These are phyloP conservation scores for Alethe diademata DNA, from an alignment of 2,113 vertebrate genomes.

Conservation along the genomic window DNA sequence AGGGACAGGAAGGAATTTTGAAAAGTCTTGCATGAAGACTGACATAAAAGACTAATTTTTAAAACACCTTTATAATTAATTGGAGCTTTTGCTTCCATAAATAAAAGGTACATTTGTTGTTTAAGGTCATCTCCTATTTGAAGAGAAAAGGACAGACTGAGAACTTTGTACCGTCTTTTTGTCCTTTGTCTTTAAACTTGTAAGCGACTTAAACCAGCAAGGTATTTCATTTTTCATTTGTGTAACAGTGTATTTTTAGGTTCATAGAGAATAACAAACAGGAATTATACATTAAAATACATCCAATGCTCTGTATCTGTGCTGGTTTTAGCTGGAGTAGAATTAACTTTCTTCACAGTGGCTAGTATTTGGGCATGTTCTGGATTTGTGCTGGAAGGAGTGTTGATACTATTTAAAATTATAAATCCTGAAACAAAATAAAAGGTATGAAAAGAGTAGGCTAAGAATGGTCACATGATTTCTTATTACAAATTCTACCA, in stretches of 20 bases:
- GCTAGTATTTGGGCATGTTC: accelerated
- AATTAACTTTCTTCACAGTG: not conserved
- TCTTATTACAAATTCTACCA: not conserved
- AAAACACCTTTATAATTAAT: not conserved
- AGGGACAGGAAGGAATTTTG: not conserved
- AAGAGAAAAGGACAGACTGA: not conserved
- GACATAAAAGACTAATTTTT: not conserved
- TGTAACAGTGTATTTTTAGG: not conserved
- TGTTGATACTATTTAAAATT: not conserved
- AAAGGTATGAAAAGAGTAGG: not conserved
- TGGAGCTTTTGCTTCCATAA: not conserved
- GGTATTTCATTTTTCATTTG: not conserved
- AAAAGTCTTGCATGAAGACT: not conserved
- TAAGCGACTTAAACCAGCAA: not conserved
- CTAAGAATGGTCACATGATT: not conserved
- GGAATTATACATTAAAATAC: not conserved
- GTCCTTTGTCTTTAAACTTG: not conserved
- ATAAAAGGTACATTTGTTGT: not conserved
- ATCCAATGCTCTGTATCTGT: not conserved
- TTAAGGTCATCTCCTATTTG: not conserved
- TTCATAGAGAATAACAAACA: not conserved
- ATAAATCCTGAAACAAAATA: not conserved
- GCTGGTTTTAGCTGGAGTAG: not conserved
- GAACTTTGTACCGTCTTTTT: not conserved
- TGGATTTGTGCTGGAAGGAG: not conserved